phyloP scores from a whole-genome alignment of 2,113 vertebrate genomes.

The Trogon melanurus region DNA sequence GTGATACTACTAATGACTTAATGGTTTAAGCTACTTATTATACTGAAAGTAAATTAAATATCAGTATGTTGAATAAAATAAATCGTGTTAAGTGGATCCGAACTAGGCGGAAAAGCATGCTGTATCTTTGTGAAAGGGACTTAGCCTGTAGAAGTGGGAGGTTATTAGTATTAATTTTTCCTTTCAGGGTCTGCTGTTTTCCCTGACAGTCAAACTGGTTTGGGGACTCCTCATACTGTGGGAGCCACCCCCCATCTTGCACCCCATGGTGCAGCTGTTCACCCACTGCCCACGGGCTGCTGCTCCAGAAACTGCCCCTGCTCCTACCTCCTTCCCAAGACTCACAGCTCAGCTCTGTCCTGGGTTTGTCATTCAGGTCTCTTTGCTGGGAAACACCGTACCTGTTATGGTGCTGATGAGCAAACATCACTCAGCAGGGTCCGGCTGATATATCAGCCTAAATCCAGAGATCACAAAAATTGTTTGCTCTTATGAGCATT shows the following conservation, averaged over 20 bases:
- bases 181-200: neutral
- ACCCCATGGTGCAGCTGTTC: neutral
- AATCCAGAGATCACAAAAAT: neutral
- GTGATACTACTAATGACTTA: neutral
- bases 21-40: neutral
- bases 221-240: neutral
- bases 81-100: neutral
- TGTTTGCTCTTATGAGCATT: neutral
- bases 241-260: neutral
- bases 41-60: neutral
- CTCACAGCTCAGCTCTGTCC: neutral
- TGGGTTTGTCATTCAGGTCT: neutral
- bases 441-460: neutral
- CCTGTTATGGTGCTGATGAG: neutral
- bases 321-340: neutral
- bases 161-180: neutral
- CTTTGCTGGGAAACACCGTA: neutral
- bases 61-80: neutral
- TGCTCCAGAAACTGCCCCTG: neutral
- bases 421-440: neutral
- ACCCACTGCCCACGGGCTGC: fast-evolving
- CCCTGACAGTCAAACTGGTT: neutral
- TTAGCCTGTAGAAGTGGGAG: neutral
- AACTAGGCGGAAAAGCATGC: neutral
- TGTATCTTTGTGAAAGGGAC: neutral